These are phyloP conservation scores for Cepaea nemoralis DNA, from an alignment of 1,140 invertebrate genomes.

Conservation along the genomic window DNA sequence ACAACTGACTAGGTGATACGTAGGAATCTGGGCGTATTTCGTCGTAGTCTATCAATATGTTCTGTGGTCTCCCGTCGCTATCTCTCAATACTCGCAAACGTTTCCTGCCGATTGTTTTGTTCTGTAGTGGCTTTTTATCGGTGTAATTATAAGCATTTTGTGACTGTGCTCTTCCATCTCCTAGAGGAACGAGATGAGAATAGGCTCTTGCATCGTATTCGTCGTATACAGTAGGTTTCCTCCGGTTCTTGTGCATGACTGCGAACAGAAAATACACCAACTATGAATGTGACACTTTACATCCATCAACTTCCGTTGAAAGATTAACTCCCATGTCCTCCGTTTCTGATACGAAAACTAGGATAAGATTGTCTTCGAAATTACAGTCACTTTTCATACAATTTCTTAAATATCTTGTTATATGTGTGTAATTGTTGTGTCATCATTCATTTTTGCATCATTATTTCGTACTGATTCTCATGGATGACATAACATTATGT, in stretches of 20 bases:
- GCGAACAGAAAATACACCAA: slow-evolving; percentile 16
- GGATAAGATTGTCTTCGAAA: no score
- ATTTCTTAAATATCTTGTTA: no score
- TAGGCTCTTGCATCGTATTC: slow-evolving; percentile 67
- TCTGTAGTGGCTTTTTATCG: slow-evolving; percentile 42
- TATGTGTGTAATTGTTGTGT: no score
- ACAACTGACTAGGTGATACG: slow-evolving; percentile 5
- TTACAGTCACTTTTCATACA: no score
- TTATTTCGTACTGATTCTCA: not conserved
- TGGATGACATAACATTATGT: not conserved
- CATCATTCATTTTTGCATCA: not conserved
- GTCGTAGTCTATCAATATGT: slow-evolving; percentile 67
- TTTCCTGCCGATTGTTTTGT: slow-evolving; percentile 49
- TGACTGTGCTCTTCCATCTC: slow-evolving; percentile 29
- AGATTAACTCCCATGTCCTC: not conserved
- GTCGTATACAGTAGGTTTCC: slow-evolving; percentile 43
- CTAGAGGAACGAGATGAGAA: slow-evolving; percentile 56
- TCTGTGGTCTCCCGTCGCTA: slow-evolving; percentile 54
- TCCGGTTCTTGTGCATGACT: slow-evolving; percentile 32
- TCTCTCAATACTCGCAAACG: slow-evolving; percentile 55
- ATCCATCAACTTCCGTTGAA: not conserved
- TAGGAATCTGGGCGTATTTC: slow-evolving; percentile 63
- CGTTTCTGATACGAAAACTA: no score
- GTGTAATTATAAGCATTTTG: not conserved
- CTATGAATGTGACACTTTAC: not conserved